Evolutionary conservation across 64 coral and sea anemone genomes (phyloP), one percentile per base, ranked within the genome.

Genomic region (Montipora cactus): DNA sequence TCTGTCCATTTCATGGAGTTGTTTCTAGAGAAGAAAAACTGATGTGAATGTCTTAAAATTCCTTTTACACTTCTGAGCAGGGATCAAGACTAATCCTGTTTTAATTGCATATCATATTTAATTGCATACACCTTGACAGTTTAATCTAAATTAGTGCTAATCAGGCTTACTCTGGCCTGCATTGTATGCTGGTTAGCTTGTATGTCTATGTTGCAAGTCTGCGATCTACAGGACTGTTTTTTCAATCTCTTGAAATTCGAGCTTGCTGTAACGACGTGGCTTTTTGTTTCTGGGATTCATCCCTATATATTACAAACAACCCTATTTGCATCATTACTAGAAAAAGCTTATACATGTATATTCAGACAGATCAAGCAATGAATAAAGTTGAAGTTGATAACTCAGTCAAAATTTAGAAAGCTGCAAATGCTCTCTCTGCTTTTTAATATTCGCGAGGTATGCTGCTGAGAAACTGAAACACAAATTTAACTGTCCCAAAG

Each of bases 1-100:
- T 25, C 72, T 37, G 87, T 74, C 70, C 53, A 57, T 57, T 57
- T 57, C 53, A 57, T 57, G 11, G 53, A 57, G 53, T 57, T 57
- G 53, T 5, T 85, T 47, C 81, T 85, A 68, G 47, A 44, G 57
- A 57, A 85, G 64, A n/a, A 85, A 47, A 85, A 37, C 37, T 37
- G 37, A 18, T 66, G 59, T 55, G 53, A 57, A 57, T 57, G 53
- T 57, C 53, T 57, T 57, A 57, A 57, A 57, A 57, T 57, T 57
- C 53, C 53, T 57, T 57, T 57, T 57, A 57, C 53, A 59, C 59
- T 37, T 83, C 37, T 83, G 67, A 69, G 67, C 67, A 69, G 67
- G 67, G 13, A 15, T 69, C 14, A 69, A 69, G 67, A 69, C 9
- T 69, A 18, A 69, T 69, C n/a, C 67, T 69, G 67, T 4, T 15